Percentiles rank a stretch among this genome's conserved stretches.
phyloP scores from a whole-genome alignment of 2,888 invertebrate genomes.

The Lapara coniferarum region DNA sequence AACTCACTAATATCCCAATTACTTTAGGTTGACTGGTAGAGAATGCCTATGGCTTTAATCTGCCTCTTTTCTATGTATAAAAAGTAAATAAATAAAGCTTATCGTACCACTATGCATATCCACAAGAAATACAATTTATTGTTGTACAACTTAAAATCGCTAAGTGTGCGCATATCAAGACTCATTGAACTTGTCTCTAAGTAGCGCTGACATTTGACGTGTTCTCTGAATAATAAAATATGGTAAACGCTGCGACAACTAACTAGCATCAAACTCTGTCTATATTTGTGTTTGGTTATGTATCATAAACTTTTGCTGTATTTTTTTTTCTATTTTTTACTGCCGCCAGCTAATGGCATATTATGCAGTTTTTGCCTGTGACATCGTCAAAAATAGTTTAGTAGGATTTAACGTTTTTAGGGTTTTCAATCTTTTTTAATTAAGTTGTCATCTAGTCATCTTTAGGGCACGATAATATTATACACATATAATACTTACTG shows the following conservation, averaged over 20 bases:
- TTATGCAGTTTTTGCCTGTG: background rate
- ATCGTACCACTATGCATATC: too few species aligned
- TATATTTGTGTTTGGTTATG: slow-evolving; percentile 9
- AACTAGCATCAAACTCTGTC: slow-evolving; percentile 32
- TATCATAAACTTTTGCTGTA: background rate
- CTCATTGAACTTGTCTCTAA: slow-evolving; percentile 12
- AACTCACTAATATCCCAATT: too few species aligned
- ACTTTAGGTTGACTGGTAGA: too few species aligned
- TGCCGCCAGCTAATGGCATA: background rate
- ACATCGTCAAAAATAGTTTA: background rate
- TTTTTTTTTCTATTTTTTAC: slow-evolving; percentile 5
- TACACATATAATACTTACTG: too few species aligned
- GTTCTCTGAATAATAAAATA: slow-evolving; percentile 55
- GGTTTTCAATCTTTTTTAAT: background rate
- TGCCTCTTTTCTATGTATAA: too few species aligned
- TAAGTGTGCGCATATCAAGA: background rate
- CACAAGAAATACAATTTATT: background rate
- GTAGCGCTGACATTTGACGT: slow-evolving; percentile 41
- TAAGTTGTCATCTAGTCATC: background rate
- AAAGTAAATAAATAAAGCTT: too few species aligned
- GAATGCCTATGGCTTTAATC: too few species aligned
- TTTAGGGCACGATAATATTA: too few species aligned
- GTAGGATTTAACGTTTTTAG: background rate
- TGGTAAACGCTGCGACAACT: slow-evolving; percentile 40
- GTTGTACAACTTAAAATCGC: background rate